phyloP scores from a whole-genome alignment of 30 jellyfish, hydroid and myxozoan species.

The Aurelia sp. region DNA sequence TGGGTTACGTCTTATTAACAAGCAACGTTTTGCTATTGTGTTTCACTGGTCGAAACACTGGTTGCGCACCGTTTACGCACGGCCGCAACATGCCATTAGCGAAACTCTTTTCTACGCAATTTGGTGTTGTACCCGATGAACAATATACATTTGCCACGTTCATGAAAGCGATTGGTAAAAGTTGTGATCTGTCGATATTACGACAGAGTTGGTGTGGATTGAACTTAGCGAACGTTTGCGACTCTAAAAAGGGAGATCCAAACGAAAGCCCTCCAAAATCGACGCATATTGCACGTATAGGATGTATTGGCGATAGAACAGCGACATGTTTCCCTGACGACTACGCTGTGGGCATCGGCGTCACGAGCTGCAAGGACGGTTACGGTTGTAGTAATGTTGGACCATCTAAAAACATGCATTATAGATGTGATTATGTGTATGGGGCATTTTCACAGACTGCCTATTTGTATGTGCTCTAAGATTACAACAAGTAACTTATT shows the following conservation, averaged over 20 bases:
- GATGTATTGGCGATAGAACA: constrained; percentile 98
- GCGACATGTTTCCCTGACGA: constrained; percentile 99
- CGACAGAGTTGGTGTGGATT: constrained; percentile 99
- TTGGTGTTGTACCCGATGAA: constrained; percentile 97
- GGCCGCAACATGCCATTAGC: constrained; percentile 87
- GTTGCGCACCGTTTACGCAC: constrained; percentile 98
- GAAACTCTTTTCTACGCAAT: constrained; percentile 81
- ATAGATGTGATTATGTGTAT: constrained; percentile 97
- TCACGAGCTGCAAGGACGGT: constrained; percentile 99
- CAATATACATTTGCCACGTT: constrained; percentile 97
- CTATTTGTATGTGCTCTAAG: constrained; percentile 79
- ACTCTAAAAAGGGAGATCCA: constrained; percentile 89
- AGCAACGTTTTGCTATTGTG: constrained; percentile 87
- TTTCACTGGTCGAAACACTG: constrained; percentile 88
- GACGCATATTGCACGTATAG: constrained; percentile 95
- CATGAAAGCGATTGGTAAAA: constrained; percentile 94
- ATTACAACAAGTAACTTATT: not conserved
- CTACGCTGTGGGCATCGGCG: constrained; percentile 98
- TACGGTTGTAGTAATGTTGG: constrained; percentile 99
- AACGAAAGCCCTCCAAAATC: constrained; percentile 95
- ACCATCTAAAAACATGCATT: constrained; percentile 95
- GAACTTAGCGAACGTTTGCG: constrained; percentile 95
- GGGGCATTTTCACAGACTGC: constrained; percentile 99
- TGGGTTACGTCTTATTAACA: constrained; percentile 72
- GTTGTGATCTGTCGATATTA: constrained; percentile 92